Percentiles rank a stretch among this genome's conserved stretches.
Conservation (phyloP, 1,140 invertebrate species). For the Eufriesea mexicana region DNA sequence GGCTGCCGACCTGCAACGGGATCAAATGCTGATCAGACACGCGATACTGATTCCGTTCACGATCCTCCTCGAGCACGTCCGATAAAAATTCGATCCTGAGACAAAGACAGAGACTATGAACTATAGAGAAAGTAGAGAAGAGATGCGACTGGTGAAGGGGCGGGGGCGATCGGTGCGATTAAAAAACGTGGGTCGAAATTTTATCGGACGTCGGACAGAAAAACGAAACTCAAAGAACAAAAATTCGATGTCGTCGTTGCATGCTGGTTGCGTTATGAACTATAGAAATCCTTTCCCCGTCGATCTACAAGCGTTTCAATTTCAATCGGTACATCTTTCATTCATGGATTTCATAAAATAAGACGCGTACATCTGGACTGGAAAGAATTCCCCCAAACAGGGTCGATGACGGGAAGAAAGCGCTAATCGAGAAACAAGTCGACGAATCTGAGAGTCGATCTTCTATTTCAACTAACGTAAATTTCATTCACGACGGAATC, state of each 20-base stretch:
- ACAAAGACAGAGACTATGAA: not conserved
- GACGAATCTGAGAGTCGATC: not conserved
- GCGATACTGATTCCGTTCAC: conserved; percentile 59
- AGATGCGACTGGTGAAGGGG: conserved; percentile 14
- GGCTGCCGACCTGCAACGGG: conserved; percentile 88
- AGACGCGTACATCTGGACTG: not conserved
- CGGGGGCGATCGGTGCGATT: conserved; percentile 47
- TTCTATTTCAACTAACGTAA: too few relatives aligned
- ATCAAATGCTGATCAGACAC: conserved; percentile 77
- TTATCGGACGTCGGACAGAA: conserved; percentile 68
- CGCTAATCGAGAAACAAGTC: not conserved
- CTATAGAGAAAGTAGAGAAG: not conserved
- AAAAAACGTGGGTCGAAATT: conserved; percentile 62
- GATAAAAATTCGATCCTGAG: conserved; percentile 67
- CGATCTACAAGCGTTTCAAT: not conserved
- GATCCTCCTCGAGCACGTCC: conserved; percentile 40
- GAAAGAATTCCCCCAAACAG: conserved; percentile 5
- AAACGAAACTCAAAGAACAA: conserved; percentile 51
- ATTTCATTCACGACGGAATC: too few relatives aligned
- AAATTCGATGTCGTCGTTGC: conserved; percentile 48
- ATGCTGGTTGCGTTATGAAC: conserved; percentile 29
- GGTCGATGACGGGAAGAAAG: conserved; percentile 32
- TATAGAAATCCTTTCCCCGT: conserved; percentile 8
- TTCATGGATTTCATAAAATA: too few relatives aligned
- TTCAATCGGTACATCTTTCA: not conserved